Evolutionary conservation across 1,140 invertebrate species (phyloP).

Genomic region (Zaprionus kolodkinae): DNA sequence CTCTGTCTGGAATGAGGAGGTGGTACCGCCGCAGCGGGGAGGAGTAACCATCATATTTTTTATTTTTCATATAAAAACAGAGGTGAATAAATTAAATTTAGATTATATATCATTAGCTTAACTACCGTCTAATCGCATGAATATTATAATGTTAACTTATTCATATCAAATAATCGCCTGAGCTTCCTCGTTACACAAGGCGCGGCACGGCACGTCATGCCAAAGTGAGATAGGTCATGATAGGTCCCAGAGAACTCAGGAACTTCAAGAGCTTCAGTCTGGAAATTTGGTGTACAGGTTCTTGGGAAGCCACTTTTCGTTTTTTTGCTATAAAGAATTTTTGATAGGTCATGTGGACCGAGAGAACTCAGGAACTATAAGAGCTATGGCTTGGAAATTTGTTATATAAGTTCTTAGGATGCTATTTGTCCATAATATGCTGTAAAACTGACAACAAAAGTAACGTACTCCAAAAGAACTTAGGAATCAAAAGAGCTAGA

Average conservation of each 20-base stretch:
- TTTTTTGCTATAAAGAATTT: background rate
- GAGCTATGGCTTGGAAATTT: no score
- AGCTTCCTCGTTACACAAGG: slow-evolving; percentile 8
- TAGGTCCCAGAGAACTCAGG: background rate
- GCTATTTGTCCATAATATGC: no score
- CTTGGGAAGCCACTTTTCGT: background rate
- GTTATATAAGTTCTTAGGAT: no score
- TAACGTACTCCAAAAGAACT: no score
- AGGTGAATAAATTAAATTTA: slow-evolving; percentile 37
- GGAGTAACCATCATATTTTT: slow-evolving; percentile 18
- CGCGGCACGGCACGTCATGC: background rate
- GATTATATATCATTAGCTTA: slow-evolving; percentile 43
- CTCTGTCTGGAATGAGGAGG: background rate
- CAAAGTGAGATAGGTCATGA: slow-evolving; percentile 1
- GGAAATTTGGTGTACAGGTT: background rate
- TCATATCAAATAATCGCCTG: slow-evolving; percentile 5
- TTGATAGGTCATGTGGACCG: background rate
- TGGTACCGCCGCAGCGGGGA: background rate
- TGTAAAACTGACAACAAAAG: no score
- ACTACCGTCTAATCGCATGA: slow-evolving; percentile 19
- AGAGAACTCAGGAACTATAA: no score
- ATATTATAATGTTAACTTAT: background rate
- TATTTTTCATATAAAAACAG: slow-evolving; percentile 3
- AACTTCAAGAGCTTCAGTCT: background rate
- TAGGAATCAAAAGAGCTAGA: no score